These are phyloP conservation scores for Thalassarche chlororhynchos DNA, from an alignment of 2,113 vertebrate species.

Conservation along the genomic window DNA sequence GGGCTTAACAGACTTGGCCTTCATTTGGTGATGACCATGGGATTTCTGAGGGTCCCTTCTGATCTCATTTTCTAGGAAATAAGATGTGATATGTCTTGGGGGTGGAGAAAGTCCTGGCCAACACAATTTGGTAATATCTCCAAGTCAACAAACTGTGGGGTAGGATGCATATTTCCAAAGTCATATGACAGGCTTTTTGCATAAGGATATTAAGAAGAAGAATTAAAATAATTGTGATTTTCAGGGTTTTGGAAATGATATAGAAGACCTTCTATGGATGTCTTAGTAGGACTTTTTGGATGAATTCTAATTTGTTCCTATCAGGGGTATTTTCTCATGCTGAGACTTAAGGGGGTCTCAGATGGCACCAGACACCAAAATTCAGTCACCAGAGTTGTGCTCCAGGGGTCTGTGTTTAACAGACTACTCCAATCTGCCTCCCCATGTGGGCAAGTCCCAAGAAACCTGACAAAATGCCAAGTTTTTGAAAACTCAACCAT, in stretches of 20 bases:
- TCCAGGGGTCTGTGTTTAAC: not conserved
- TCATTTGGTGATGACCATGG: not conserved
- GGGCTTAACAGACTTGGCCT: not conserved
- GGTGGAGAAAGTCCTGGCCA: not conserved
- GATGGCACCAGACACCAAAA: not conserved
- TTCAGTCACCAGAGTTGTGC: not conserved
- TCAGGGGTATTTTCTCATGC: not conserved
- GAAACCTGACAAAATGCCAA: not conserved
- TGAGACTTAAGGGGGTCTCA: not conserved
- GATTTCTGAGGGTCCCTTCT: not conserved
- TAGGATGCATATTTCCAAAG: not conserved
- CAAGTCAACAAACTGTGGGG: not conserved
- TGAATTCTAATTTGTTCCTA: not conserved
- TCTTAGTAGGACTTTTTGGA: not conserved
- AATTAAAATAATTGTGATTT: not conserved
- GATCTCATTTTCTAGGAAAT: not conserved
- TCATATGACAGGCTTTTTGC: not conserved
- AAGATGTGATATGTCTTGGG: not conserved
- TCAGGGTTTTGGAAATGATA: not conserved
- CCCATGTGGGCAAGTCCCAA: not conserved
- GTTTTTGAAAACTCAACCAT: not conserved
- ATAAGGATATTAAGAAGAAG: not conserved
- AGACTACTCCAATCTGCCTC: not conserved
- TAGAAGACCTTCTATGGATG: not conserved
- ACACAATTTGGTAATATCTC: not conserved